Percentiles rank a stretch among this genome's conserved stretches.
These are phyloP conservation scores for Drosophila ambigua DNA, from an alignment of 1,140 invertebrate species.

Conservation along the genomic window DNA sequence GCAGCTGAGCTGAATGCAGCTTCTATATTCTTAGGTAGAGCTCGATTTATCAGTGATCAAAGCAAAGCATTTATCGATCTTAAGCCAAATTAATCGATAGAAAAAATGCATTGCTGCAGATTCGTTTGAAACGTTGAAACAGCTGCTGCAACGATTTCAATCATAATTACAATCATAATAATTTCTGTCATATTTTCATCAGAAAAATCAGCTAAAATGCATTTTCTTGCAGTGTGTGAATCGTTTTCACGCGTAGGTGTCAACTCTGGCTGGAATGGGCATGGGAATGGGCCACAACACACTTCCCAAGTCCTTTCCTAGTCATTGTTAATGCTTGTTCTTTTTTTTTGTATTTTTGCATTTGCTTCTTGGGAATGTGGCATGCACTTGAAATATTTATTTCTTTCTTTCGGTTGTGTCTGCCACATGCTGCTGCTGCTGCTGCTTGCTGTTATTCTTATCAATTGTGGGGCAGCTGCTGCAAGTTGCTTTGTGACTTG, in stretches of 20 bases:
- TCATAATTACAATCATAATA: too few species aligned
- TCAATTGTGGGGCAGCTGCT: constrained; percentile 35
- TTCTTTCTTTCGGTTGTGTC: background rate
- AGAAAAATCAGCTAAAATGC: constrained; percentile 8
- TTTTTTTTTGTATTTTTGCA: constrained; percentile 30
- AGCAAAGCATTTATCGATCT: too few species aligned
- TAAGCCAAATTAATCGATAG: too few species aligned
- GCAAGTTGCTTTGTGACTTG: constrained; percentile 23
- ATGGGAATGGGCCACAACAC: background rate
- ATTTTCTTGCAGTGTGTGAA: constrained; percentile 46
- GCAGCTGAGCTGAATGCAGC: too few species aligned
- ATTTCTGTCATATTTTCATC: too few species aligned
- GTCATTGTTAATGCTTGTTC: constrained; percentile 24
- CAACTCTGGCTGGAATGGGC: constrained; percentile 5
- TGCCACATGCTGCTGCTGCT: constrained; percentile 9
- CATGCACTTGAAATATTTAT: constrained; percentile 41
- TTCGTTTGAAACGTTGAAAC: too few species aligned
- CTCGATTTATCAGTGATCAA: too few species aligned
- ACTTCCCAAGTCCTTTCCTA: constrained; percentile 2
- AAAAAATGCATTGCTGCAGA: too few species aligned
- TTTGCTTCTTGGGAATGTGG: constrained; percentile 9
- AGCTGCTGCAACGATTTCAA: too few species aligned
- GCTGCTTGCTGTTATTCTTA: constrained; percentile 39
- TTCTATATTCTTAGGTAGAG: too few species aligned
- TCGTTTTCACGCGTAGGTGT: constrained; percentile 28